phyloP scores from a whole-genome alignment of 2,797 vertebrate species.

The Pipistrellus pygmaeus region DNA sequence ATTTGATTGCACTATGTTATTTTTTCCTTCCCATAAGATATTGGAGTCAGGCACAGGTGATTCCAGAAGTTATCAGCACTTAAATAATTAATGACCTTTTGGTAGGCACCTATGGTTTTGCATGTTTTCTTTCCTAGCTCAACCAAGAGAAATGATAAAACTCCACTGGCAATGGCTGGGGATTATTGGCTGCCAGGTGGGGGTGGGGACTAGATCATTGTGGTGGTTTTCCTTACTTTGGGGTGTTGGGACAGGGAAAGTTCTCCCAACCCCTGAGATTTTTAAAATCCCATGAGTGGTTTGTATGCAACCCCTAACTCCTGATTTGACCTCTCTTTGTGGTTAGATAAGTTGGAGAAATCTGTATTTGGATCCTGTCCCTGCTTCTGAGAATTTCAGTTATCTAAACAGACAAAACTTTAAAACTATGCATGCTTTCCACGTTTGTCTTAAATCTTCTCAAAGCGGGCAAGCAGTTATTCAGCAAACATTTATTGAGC shows the following conservation, averaged over 20 bases:
- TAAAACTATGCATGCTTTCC: neutral
- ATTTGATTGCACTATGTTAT: neutral
- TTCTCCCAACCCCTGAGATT: neutral
- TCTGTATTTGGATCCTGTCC: neutral
- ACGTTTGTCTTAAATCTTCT: neutral
- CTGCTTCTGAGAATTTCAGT: neutral
- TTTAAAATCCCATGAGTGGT: neutral
- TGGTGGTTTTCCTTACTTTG: neutral
- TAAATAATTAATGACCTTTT: neutral
- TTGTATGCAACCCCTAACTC: neutral
- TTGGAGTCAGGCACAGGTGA: neutral
- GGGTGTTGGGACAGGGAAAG: neutral
- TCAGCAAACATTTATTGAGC: neutral
- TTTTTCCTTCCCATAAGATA: neutral
- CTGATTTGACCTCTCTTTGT: neutral
- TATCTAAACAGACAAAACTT: constrained; percentile 22
- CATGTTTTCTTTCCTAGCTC: neutral
- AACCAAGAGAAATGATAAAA: neutral
- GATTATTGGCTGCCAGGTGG: neutral
- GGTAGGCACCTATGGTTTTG: neutral
- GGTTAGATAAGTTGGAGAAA: neutral
- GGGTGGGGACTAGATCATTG: neutral
- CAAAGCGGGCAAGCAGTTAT: neutral
- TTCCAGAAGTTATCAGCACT: neutral
- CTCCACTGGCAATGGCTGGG: neutral